Percentiles rank a stretch among this genome's conserved stretches.
Evolutionary conservation across 2,113 vertebrate genomes (phyloP).

Genomic region (Rattus rattus): DNA sequence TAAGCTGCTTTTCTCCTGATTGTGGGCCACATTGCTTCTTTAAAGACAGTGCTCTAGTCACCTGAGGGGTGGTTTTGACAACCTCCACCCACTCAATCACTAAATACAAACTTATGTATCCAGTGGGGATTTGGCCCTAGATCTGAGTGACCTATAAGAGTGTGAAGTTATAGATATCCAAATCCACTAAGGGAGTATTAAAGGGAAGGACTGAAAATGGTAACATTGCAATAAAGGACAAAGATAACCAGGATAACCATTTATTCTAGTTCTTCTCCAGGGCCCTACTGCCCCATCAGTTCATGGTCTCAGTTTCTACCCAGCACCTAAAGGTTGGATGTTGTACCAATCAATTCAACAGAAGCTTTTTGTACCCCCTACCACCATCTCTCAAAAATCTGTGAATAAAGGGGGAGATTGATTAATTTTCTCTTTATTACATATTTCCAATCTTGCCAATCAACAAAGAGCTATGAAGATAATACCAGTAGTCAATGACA

Average conservation of each 20-base stretch:
- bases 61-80: background rate
- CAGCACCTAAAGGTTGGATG: background rate
- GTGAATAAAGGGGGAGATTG: background rate
- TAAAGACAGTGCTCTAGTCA: background rate
- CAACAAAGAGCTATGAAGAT: background rate
- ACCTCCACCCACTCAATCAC: background rate
- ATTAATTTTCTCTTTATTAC: background rate
- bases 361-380: background rate
- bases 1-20: background rate
- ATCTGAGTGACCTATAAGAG: background rate
- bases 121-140: background rate
- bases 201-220: background rate
- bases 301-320: background rate
- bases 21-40: background rate
- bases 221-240: background rate
- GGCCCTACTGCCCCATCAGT: background rate
- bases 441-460: background rate
- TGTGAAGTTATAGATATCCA: background rate
- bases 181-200: background rate
- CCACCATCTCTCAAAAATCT: constrained; percentile 1
- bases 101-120: background rate
- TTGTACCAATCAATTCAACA: background rate
- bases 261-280: background rate
- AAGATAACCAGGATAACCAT: constrained; percentile 5
- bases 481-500: background rate